phyloP scores from a whole-genome alignment of 92 coral and sea anemone genomes.

The Paragorgia papillata region DNA sequence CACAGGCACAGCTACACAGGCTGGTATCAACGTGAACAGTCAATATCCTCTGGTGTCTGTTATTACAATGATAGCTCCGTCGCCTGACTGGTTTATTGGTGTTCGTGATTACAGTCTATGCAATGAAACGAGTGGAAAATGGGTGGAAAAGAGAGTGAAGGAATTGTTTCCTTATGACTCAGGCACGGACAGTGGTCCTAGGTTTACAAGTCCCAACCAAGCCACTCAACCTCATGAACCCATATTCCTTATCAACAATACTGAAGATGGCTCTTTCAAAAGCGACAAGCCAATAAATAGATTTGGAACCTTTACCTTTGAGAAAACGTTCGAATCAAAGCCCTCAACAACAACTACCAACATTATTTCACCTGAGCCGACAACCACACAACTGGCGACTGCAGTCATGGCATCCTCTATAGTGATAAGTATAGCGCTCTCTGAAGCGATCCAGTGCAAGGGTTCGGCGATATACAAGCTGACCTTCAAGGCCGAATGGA shows the following conservation, averaged over 20 bases:
- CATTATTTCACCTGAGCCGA: no score
- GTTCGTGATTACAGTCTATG: conserved; percentile 15
- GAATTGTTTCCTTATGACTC: conserved; percentile 28
- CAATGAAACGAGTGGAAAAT: conserved; percentile 7
- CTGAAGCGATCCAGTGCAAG: neutral
- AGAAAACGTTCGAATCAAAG: conserved; percentile 10
- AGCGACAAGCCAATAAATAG: conserved; percentile 30
- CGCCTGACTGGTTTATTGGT: conserved; percentile 50
- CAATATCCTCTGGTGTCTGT: conserved; percentile 41
- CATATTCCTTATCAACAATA: conserved; percentile 32
- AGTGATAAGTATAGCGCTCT: neutral
- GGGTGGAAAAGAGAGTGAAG: neutral
- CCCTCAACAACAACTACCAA: no score
- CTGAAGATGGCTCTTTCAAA: conserved; percentile 30
- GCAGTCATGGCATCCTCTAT: no score
- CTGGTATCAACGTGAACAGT: conserved; percentile 19
- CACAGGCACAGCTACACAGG: neutral
- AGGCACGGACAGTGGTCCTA: conserved; percentile 36
- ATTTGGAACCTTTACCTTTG: conserved; percentile 38
- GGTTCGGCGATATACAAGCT: conserved; percentile 24
- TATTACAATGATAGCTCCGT: conserved; percentile 48
- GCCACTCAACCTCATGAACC: conserved; percentile 2
- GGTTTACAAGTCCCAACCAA: neutral
- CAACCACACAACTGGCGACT: no score
- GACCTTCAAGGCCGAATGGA: conserved; percentile 38